A percentile compares a stretch with the other conserved stretches of the same genome.
These are phyloP conservation scores for Ichneumoninae sp. DNA, from an alignment of 2,888 invertebrate species.

Conservation along the genomic window DNA sequence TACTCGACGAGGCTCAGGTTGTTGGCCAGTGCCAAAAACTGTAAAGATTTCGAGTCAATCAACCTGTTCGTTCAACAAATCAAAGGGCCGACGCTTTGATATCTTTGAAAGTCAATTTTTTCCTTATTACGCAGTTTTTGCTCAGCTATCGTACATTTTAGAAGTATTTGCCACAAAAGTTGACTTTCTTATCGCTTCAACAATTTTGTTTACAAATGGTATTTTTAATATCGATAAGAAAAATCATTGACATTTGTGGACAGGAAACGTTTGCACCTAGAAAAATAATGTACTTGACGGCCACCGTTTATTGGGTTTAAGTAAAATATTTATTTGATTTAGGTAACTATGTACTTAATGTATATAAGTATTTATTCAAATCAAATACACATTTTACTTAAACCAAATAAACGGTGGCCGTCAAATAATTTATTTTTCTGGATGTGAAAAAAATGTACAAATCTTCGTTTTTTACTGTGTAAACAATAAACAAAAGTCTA, in stretches of 20 bases:
- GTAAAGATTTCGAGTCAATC: constrained; percentile 4
- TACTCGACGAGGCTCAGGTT: constrained; percentile 64
- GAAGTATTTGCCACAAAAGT: not conserved
- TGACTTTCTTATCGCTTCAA: not conserved
- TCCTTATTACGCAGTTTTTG: not conserved
- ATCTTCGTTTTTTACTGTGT: not conserved
- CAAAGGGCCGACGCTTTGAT: not conserved
- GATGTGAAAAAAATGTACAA: not conserved
- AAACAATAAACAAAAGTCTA: not conserved
- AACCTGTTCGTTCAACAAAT: not conserved
- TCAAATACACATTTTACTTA: too few relatives aligned
- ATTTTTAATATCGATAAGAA: not conserved
- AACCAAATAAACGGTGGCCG: too few relatives aligned
- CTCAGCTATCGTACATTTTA: not conserved
- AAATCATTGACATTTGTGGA: not conserved
- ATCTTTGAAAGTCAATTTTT: not conserved
- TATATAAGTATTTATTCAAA: too few relatives aligned
- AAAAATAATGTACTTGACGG: too few relatives aligned
- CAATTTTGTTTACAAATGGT: not conserved
- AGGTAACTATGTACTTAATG: too few relatives aligned
- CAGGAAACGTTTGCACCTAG: not conserved
- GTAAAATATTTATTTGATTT: too few relatives aligned
- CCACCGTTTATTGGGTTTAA: too few relatives aligned
- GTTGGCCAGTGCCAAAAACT: constrained; percentile 65
- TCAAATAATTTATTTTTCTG: too few relatives aligned